Evolutionary conservation across 2,888 invertebrate species (phyloP).

Genomic region (Napeogenes sylphis): DNA sequence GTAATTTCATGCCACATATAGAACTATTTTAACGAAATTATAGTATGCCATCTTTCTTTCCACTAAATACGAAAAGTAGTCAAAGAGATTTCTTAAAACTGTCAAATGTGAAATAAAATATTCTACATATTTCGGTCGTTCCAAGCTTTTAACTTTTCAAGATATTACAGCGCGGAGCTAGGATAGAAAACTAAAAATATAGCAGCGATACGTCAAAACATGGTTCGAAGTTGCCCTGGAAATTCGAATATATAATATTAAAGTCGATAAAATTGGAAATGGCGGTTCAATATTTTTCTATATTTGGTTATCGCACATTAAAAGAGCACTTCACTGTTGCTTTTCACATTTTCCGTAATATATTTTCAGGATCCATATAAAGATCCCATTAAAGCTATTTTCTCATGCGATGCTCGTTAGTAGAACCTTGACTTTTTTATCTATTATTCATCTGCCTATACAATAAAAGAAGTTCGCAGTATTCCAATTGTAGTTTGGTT

Average conservation of each 20-base stretch:
- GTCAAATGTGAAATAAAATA: neutral
- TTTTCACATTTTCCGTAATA: too few relatives aligned
- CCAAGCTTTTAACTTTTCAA: conserved; percentile 17
- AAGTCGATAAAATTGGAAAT: conserved; percentile 7
- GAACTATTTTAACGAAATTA: neutral
- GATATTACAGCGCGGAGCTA: conserved; percentile 12
- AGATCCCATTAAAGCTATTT: too few relatives aligned
- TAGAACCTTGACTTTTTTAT: too few relatives aligned
- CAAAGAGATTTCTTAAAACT: neutral
- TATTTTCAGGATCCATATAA: too few relatives aligned
- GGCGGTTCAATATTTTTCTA: conserved; percentile 7
- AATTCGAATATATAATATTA: conserved; percentile 10
- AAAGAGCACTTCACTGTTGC: too few relatives aligned
- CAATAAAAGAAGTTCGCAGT: too few relatives aligned
- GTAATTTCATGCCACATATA: too few relatives aligned
- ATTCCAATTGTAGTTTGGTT: too few relatives aligned
- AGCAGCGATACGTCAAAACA: conserved; percentile 15
- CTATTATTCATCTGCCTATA: too few relatives aligned
- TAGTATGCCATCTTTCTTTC: neutral
- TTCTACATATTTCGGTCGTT: conserved; percentile 1
- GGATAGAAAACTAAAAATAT: conserved; percentile 18
- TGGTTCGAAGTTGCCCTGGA: conserved; percentile 5
- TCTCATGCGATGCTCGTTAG: too few relatives aligned
- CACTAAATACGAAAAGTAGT: neutral
- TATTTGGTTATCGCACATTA: neutral